phyloP scores from a whole-genome alignment of 1,140 invertebrate genomes.

The Lasioglossum albipes region DNA sequence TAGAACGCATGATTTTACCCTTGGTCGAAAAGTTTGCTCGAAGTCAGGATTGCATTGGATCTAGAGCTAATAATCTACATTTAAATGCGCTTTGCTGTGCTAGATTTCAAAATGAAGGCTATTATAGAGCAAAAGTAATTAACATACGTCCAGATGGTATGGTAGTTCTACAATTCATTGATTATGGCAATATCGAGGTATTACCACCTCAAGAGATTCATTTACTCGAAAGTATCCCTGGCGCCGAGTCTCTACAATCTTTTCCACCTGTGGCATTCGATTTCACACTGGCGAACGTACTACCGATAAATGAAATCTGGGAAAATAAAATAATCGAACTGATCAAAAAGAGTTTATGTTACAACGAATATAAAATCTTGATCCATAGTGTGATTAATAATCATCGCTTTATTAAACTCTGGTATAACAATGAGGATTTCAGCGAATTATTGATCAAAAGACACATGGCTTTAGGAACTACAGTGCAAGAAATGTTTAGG shows the following conservation, averaged over 20 bases:
- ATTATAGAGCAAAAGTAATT: slow-evolving; percentile 83
- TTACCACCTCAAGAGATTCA: slow-evolving; percentile 81
- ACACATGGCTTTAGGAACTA: slow-evolving; percentile 35
- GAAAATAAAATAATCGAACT: slow-evolving; percentile 77
- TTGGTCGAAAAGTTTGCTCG: slow-evolving; percentile 78
- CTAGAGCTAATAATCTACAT: slow-evolving; percentile 71
- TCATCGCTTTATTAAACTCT: slow-evolving; percentile 63
- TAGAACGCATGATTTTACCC: slow-evolving; percentile 81
- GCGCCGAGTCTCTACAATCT: slow-evolving; percentile 76
- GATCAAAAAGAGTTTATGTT: slow-evolving; percentile 79
- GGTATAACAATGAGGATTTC: slow-evolving; percentile 68
- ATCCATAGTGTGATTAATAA: slow-evolving; percentile 70
- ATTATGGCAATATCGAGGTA: slow-evolving; percentile 85
- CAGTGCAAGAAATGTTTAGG: slow-evolving; percentile 53
- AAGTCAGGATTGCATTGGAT: slow-evolving; percentile 71
- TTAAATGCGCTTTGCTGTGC: slow-evolving; percentile 83
- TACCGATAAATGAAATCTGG: slow-evolving; percentile 78
- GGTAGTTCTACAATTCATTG: slow-evolving; percentile 84
- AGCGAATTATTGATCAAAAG: slow-evolving; percentile 59
- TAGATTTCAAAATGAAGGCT: slow-evolving; percentile 83
- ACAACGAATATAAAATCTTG: slow-evolving; percentile 78
- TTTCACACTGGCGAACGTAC: slow-evolving; percentile 81
- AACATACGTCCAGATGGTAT: slow-evolving; percentile 75
- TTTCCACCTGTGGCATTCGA: slow-evolving; percentile 81
- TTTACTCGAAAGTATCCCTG: slow-evolving; percentile 79